These are phyloP conservation scores for Drosophila willistoni DNA, from an alignment of 1,140 invertebrate species.

Conservation along the genomic window DNA sequence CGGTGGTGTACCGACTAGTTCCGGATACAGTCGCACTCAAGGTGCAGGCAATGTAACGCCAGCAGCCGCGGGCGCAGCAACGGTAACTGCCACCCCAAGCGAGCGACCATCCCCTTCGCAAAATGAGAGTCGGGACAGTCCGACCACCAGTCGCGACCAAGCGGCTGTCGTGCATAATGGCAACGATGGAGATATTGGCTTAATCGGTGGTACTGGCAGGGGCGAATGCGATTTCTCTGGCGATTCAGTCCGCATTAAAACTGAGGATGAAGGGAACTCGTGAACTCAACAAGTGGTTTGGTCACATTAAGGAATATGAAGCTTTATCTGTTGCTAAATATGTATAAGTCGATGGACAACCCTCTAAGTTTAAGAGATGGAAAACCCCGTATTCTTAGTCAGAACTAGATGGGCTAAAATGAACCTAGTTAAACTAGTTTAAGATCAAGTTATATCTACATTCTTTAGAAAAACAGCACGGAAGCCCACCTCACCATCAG, in stretches of 20 bases:
- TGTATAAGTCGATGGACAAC: neutral
- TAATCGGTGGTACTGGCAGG: neutral
- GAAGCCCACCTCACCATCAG: neutral
- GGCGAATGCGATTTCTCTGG: constrained; percentile 23
- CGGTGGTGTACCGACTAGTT: constrained; percentile 9
- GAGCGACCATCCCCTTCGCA: constrained; percentile 25
- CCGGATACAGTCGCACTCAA: constrained; percentile 39
- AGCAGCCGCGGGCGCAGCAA: neutral
- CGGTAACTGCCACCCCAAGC: constrained; percentile 30
- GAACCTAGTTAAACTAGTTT: constrained; percentile 25
- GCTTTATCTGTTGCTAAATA: constrained; percentile 13
- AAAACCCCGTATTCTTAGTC: neutral
- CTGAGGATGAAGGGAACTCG: constrained; percentile 15
- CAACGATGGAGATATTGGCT: constrained; percentile 13
- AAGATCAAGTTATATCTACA: neutral
- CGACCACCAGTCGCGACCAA: constrained; percentile 26
- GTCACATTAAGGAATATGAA: constrained; percentile 9
- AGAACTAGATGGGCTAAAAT: neutral
- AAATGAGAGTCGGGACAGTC: constrained; percentile 41
- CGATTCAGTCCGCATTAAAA: constrained; percentile 16
- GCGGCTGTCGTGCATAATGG: constrained; percentile 28
- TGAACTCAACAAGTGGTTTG: neutral
- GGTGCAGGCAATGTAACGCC: constrained; percentile 9
- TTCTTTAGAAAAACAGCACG: constrained; percentile 4
- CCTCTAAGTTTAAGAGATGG: neutral